Evolutionary conservation across 1,140 invertebrate species (phyloP).

Genomic region (Pentalonia nigronervosa): DNA sequence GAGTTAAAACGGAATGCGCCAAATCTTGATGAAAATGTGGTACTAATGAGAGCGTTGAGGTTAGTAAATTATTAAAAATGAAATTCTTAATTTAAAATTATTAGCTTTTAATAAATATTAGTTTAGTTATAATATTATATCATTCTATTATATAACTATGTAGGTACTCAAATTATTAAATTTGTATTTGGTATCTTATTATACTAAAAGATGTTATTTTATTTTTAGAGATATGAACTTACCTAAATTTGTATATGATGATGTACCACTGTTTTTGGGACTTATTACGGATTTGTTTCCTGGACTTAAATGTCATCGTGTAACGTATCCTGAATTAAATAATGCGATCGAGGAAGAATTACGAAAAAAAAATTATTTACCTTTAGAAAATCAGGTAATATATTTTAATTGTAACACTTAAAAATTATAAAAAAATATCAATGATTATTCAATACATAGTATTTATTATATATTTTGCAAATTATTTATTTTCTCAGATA

Average conservation of each 20-base stretch:
- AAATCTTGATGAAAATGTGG: slow-evolving; percentile 81
- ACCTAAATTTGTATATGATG: slow-evolving; percentile 90
- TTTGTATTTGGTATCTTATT: background rate
- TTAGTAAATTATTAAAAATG: slow-evolving; percentile 9
- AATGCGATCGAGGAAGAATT: slow-evolving; percentile 76
- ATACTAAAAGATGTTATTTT: background rate
- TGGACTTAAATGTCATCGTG: slow-evolving; percentile 83
- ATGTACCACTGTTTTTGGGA: slow-evolving; percentile 84
- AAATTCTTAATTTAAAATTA: background rate
- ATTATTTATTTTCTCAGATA: slow-evolving; percentile 37
- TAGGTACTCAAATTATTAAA: background rate
- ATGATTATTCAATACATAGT: background rate
- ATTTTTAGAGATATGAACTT: slow-evolving; percentile 82
- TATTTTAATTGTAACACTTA: background rate
- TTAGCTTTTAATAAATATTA: background rate
- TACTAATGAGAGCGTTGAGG: slow-evolving; percentile 84
- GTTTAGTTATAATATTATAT: background rate
- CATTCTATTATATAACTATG: background rate
- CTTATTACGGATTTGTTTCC: slow-evolving; percentile 90
- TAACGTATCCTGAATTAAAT: slow-evolving; percentile 85
- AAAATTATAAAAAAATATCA: slow-evolving; percentile 29
- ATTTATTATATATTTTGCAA: slow-evolving; percentile 64
- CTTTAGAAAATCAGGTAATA: slow-evolving; percentile 77
- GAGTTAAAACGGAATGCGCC: slow-evolving; percentile 77
- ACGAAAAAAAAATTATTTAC: slow-evolving; percentile 72